These are phyloP conservation scores for Latrodectus elegans DNA, from an alignment of 2,888 invertebrate genomes.

Conservation along the genomic window DNA sequence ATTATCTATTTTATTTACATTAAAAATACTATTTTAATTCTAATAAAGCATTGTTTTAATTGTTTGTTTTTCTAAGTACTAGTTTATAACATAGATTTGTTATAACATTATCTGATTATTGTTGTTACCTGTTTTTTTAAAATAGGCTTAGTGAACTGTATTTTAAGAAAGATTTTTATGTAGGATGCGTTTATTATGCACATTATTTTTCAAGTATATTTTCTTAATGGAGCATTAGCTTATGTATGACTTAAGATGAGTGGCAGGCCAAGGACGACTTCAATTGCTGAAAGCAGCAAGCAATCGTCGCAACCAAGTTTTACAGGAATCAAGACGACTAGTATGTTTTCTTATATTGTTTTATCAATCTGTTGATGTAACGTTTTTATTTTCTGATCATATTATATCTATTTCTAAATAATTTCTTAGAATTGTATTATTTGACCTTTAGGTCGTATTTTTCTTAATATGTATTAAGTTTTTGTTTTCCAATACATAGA, in stretches of 20 bases:
- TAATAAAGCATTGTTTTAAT: neutral
- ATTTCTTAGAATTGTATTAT: too few relatives aligned
- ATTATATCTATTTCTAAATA: too few relatives aligned
- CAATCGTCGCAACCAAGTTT: slow-evolving; percentile 83
- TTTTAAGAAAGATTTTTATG: slow-evolving; percentile 29
- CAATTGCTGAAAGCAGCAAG: slow-evolving; percentile 96
- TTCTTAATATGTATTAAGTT: too few relatives aligned
- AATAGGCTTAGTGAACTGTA: slow-evolving; percentile 58
- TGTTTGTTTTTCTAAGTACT: neutral
- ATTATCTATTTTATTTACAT: neutral
- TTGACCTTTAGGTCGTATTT: too few relatives aligned
- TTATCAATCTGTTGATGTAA: neutral
- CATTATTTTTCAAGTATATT: slow-evolving; percentile 35
- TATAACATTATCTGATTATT: neutral
- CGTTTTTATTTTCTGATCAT: neutral
- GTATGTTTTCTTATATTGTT: slow-evolving; percentile 73
- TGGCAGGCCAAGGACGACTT: slow-evolving; percentile 96
- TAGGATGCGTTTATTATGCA: slow-evolving; percentile 45
- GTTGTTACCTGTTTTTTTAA: slow-evolving; percentile 7
- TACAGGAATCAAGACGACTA: slow-evolving; percentile 81
- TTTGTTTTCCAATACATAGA: too few relatives aligned
- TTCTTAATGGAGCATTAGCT: slow-evolving; percentile 47
- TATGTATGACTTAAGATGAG: slow-evolving; percentile 80
- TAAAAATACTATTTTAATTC: slow-evolving; percentile 1
- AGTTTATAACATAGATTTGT: neutral